These are phyloP conservation scores for Solenodon paradoxus DNA, from an alignment of 2,113 vertebrate species.

Conservation along the genomic window DNA sequence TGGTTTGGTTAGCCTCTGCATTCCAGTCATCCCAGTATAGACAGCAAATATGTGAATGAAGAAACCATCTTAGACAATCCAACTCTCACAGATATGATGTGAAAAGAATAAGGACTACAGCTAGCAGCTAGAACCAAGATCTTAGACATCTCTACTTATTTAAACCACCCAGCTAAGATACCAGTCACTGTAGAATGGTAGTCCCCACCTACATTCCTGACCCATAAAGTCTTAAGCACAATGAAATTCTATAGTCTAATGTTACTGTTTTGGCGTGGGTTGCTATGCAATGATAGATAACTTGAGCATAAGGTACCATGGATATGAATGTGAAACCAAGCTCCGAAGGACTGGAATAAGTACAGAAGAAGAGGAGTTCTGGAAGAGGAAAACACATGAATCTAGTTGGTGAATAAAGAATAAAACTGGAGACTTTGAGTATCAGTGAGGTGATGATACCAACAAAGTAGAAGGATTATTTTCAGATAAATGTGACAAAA, in stretches of 20 bases:
- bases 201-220: not conserved
- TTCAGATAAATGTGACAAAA: not conserved
- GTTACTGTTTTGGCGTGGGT: not conserved
- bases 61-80: not conserved
- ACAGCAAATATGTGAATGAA: not conserved
- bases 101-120: not conserved
- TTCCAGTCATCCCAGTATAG: not conserved
- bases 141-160: not conserved
- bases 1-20: not conserved
- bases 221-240: not conserved
- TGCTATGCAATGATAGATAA: not conserved
- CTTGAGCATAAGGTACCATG: not conserved
- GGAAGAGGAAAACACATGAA: not conserved
- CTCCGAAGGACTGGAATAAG: not conserved
- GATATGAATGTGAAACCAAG: fast-evolving
- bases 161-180: not conserved
- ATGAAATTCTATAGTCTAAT: not conserved
- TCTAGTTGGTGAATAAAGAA: not conserved
- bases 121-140: not conserved
- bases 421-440: not conserved
- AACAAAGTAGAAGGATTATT: not conserved
- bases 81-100: not conserved
- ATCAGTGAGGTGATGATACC: not conserved
- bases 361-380: not conserved
- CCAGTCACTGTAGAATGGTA: not conserved